Percentiles rank a stretch among this genome's conserved stretches.
Evolutionary conservation across 1,140 invertebrate species (phyloP).

Genomic region (Macrobrachium nipponense): DNA sequence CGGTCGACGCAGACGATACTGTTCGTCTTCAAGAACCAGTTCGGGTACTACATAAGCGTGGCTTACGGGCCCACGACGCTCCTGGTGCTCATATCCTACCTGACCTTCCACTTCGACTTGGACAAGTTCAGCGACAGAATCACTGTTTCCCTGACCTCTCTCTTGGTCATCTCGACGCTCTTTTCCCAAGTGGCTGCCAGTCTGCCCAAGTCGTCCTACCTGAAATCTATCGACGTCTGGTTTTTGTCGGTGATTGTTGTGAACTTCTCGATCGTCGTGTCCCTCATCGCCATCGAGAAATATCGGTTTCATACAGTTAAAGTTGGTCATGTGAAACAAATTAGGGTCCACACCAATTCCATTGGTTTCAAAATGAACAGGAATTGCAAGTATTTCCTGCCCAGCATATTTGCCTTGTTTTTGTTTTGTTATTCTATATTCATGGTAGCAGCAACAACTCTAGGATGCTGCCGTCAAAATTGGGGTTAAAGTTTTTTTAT

Average conservation of each 20-base stretch:
- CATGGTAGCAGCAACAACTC: too few species aligned
- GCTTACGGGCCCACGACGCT: conserved; percentile 18
- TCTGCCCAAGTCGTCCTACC: conserved; percentile 42
- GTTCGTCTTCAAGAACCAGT: conserved; percentile 25
- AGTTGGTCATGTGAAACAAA: neutral
- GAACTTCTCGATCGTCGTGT: conserved; percentile 19
- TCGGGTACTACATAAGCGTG: conserved; percentile 44
- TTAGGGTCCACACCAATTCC: neutral
- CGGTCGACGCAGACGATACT: neutral
- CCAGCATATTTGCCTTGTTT: too few species aligned
- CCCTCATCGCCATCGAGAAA: neutral
- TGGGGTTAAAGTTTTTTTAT: too few species aligned
- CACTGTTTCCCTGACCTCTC: conserved; percentile 31
- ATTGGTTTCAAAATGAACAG: neutral
- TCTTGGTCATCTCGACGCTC: conserved; percentile 45
- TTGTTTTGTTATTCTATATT: too few species aligned
- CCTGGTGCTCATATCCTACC: conserved; percentile 30
- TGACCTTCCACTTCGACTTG: conserved; percentile 17
- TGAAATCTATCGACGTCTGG: conserved; percentile 52
- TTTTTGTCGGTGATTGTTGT: conserved; percentile 36
- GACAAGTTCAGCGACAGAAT: conserved; percentile 36
- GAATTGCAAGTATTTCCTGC: too few species aligned
- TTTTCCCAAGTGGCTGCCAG: conserved; percentile 31
- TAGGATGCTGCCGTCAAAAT: too few species aligned
- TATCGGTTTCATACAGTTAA: too few species aligned